Evolutionary conservation across 2,888 invertebrate genomes (phyloP), one percentile per base, ranked within the genome.

Genomic region (Lapara coniferarum): DNA sequence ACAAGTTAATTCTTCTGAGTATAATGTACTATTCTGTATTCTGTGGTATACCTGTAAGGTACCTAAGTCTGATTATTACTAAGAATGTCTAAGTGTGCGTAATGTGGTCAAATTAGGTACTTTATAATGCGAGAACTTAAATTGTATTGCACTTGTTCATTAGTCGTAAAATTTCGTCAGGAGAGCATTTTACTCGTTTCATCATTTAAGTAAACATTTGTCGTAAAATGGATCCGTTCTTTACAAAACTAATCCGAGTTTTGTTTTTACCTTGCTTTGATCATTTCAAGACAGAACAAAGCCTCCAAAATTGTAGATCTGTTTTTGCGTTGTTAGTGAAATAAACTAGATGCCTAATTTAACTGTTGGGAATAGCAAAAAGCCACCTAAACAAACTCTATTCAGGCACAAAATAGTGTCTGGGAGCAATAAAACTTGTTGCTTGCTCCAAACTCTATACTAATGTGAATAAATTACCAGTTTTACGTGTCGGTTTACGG

Each of bases 371-470:
- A 63, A 46, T 46, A 46, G 19, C 46, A 63, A 63, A 63, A 63
- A 49, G 16, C 46, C 46, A 19, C 46, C 49, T 63, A 8, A 49
- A 46, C 19, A 19, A 63, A 46, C 46, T 49, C 8, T 19, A 55
- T 55, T 53, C 19, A 55, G 55, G 55, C 16, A 63, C 59, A n/a
- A 46, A 59, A 59, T 46, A 10, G 44, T 46, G 46, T 12, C 63
- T 63, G 46, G 63, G 10, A 55, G 59, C 59, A 44, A 59, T 59
- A 59, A 46, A 63, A 63, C 63, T 63, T 63, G 63, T 63, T 63
- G 49, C 63, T 49, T 59, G 59, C 44, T 16, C 44, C 59, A 59
- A 59, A 16, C 44, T 59, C 55, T n/a, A 44, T 46, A 46, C 16
- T 46, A 59, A 59, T 59, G 16, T 46, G 25, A 55, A 55, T 19